phyloP scores from a whole-genome alignment of 2,888 invertebrate genomes.

The Scaptomyza caliginosa region DNA sequence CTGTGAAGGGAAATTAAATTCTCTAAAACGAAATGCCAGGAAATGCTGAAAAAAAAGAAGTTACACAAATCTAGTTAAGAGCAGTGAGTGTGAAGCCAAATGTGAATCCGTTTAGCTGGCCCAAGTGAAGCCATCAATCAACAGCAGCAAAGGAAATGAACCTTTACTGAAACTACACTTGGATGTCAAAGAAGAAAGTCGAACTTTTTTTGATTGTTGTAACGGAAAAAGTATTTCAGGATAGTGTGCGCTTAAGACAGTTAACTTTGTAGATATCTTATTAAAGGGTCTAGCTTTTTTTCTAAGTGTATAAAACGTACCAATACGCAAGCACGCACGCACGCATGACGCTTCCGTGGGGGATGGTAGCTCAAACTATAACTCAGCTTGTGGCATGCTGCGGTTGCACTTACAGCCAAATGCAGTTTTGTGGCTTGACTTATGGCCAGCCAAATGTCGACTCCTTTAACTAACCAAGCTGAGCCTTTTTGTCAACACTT shows the following conservation, averaged over 20 bases:
- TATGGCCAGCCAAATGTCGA: conserved; percentile 64
- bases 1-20: conserved; percentile 50
- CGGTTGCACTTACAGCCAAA: conserved; percentile 42
- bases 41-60: conserved; percentile 18
- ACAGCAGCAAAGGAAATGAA: conserved; percentile 29
- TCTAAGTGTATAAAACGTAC: background rate
- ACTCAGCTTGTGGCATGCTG: conserved; percentile 60
- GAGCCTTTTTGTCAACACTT: conserved; percentile 36
- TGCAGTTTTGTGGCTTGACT: conserved; percentile 55
- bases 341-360: conserved; percentile 8
- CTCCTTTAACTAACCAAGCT: background rate
- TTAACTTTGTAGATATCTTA: background rate
- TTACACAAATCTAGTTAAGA: background rate
- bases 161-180: conserved; percentile 1
- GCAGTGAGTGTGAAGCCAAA: conserved; percentile 31
- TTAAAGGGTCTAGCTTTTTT: too few species aligned
- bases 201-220: background rate
- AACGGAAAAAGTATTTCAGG: background rate
- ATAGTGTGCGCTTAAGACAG: too few species aligned
- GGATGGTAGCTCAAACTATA: conserved; percentile 18
- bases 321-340: conserved; percentile 19
- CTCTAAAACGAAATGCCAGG: conserved; percentile 21
- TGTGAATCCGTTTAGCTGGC: conserved; percentile 60
- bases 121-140: conserved; percentile 73
- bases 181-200: background rate